Conservation (phyloP, 2,113 vertebrate species). For the Tenrec ecaudatus region DNA sequence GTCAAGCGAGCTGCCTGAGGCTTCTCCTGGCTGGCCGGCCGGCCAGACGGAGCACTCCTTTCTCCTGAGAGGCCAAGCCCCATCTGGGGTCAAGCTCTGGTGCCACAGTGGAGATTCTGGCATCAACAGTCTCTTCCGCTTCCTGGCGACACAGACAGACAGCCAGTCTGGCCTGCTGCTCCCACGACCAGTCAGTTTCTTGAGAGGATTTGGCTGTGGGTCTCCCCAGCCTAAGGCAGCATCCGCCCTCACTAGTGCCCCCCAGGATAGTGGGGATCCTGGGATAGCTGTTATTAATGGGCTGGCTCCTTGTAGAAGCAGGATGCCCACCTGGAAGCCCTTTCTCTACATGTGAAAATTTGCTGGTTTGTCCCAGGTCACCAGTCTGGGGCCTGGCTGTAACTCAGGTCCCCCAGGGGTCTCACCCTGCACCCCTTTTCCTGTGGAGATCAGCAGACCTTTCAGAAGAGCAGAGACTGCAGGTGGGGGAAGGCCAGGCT, state of each 20-base stretch:
- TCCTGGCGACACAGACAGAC: fast-evolving
- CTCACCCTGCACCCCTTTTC: not conserved
- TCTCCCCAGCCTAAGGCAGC: fast-evolving
- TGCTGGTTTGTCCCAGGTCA: not conserved
- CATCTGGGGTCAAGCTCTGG: not conserved
- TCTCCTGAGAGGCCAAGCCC: not conserved
- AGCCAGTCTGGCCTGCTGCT: not conserved
- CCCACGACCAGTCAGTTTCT: not conserved
- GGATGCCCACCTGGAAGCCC: not conserved
- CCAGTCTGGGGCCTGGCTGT: not conserved
- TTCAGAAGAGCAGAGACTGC: not conserved
- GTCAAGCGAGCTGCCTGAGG: not conserved
- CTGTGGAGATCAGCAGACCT: not conserved
- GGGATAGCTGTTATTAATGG: fast-evolving
- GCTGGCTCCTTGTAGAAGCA: not conserved
- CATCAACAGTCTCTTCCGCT: not conserved
- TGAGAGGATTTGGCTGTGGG: not conserved
- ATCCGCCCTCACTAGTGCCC: not conserved
- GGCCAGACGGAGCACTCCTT: not conserved
- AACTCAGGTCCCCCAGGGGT: not conserved
- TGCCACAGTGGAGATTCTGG: not conserved
- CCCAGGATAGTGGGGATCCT: too few relatives aligned
- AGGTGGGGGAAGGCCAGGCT: not conserved
- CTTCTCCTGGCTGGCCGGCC: not conserved
- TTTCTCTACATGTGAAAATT: constrained; percentile 17